Base-by-base conservation (phyloP, 2,888 invertebrate genomes). In the Brenthis ino region DNA sequence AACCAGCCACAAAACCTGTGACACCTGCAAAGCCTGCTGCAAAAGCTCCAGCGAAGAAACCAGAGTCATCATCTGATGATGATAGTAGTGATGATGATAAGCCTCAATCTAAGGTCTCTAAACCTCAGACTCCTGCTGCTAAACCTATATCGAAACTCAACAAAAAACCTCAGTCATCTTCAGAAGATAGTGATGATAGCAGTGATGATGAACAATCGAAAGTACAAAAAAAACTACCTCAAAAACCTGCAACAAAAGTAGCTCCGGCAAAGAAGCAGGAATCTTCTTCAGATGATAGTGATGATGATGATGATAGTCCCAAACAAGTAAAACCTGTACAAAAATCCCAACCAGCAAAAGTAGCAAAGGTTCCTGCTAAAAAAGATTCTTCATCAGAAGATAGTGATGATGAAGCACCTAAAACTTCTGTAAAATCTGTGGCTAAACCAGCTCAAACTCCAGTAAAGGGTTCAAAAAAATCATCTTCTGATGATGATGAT, bases 141-240 rank as follows among this genome's bases (percentile, higher is more conserved):
- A 80, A 80, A 70, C 76, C 74, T 28, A 70, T 73, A 51, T 72
- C 67, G 12, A 65, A 77, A 65, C 70, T 77, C 53, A 80, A 70
- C 24, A 77, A 77, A 65, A 69, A 72, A 57, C 64, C 74, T 57
- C 81, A 85, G 73, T 83, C 85, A 68, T 86, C 88, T 53, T 87
- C 88, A 58, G 81, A 81, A 57, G 89, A 88, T 51, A 85, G 82
- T 74, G 86, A 86, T 69, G 89, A 69, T 16, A 85, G 85, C 58
- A 83, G 84, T 78, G 87, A 87, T 68, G 89, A 90, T 63, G 85
- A 86, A 61, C 75, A 77, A 73, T 63, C 72, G 55, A 68, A 64
- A 66, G 48, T 11, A 43, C 81, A 82, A 65, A 75, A 75, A 64
- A 65, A 65, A 6, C 73, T 75, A 72, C 54, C 74, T 73, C 16